These are phyloP conservation scores for Anomalospiza imberbis DNA, from an alignment of 2,797 vertebrate species.

Conservation along the genomic window DNA sequence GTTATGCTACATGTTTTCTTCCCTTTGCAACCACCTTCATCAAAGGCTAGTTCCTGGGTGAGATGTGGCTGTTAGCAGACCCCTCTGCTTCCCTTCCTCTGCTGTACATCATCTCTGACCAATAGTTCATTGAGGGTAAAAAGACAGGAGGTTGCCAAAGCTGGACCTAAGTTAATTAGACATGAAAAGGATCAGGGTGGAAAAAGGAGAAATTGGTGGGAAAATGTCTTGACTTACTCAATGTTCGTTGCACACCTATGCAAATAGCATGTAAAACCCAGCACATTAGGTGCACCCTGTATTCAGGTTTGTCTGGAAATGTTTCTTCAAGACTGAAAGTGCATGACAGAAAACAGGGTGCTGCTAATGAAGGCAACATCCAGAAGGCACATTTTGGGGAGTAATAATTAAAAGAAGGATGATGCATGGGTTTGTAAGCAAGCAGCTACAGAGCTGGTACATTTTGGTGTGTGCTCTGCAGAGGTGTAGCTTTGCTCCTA, in stretches of 20 bases:
- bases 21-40: neutral
- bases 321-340: conserved; percentile 47
- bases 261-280: neutral
- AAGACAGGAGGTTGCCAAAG: neutral
- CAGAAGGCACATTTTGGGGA: conserved; percentile 48
- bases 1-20: neutral
- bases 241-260: neutral
- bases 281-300: neutral
- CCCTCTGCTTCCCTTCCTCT: neutral
- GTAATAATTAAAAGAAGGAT: neutral
- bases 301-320: conserved; percentile 40
- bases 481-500: neutral
- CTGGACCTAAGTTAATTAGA: neutral
- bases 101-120: neutral
- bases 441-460: neutral
- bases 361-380: conserved; percentile 40
- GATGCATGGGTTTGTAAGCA: neutral
- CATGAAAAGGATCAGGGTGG: neutral
- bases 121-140: neutral
- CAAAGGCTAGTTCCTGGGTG: neutral
- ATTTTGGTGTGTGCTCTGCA: neutral
- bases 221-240: neutral
- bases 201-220: neutral
- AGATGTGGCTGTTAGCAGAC: neutral
- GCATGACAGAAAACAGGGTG: conserved; percentile 17